Evolutionary conservation across 2,888 invertebrate genomes (phyloP).

Genomic region (Polyploca ridens): DNA sequence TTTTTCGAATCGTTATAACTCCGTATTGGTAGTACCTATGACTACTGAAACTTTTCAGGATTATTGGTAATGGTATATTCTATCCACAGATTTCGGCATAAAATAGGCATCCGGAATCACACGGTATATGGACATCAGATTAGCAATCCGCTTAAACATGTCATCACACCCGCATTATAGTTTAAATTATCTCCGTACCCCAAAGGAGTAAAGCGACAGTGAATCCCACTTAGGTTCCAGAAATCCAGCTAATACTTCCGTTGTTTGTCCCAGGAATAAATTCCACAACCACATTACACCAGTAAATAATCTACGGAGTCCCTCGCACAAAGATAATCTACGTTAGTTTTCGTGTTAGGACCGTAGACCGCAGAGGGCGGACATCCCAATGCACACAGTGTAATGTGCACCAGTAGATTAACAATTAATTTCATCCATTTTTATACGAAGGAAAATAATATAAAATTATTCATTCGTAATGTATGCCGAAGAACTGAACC

Average conservation of each 20-base stretch:
- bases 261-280: slow-evolving; percentile 10
- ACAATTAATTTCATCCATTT: background rate
- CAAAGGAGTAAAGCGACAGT: slow-evolving; percentile 33
- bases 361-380: slow-evolving; percentile 34
- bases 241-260: slow-evolving; percentile 17
- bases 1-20: too few relatives aligned
- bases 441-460: too few relatives aligned
- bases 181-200: slow-evolving; percentile 31
- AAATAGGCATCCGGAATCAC: too few relatives aligned
- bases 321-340: slow-evolving; percentile 40
- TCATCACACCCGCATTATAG: slow-evolving; percentile 33
- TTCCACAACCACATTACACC: slow-evolving; percentile 17
- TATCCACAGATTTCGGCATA: too few relatives aligned
- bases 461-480: too few relatives aligned
- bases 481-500: too few relatives aligned
- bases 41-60: too few relatives aligned
- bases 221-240: slow-evolving; percentile 31
- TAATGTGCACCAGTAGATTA: background rate
- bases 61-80: too few relatives aligned
- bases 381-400: slow-evolving; percentile 18
- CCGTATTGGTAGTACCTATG: too few relatives aligned
- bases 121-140: slow-evolving; percentile 14
- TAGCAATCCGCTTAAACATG: slow-evolving; percentile 24
- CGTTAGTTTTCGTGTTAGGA: slow-evolving; percentile 32
- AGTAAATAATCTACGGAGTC: slow-evolving; percentile 34